phyloP scores from a whole-genome alignment of 1,140 invertebrate genomes.

The Atta texana region DNA sequence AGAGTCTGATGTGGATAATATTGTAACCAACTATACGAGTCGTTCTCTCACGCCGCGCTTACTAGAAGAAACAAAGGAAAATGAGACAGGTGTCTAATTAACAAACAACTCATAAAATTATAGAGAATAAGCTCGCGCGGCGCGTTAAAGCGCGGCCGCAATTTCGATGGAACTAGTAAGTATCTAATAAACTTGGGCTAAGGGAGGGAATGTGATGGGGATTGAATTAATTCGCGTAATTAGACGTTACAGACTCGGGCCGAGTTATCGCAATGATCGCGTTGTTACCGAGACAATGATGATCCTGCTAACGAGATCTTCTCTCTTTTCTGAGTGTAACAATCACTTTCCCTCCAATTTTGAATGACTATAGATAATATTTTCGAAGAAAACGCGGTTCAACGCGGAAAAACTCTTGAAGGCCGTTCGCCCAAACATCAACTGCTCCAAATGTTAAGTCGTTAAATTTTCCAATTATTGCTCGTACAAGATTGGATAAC shows the following conservation, averaged over 20 bases:
- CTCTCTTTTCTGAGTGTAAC: background rate
- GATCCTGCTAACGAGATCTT: constrained; percentile 19
- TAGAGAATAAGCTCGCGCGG: background rate
- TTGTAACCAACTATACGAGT: constrained; percentile 73
- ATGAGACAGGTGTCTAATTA: constrained; percentile 59
- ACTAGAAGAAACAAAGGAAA: constrained; percentile 81
- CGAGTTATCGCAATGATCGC: constrained; percentile 17
- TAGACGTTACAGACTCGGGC: background rate
- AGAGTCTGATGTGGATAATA: constrained; percentile 31
- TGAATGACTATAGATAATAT: too few species aligned
- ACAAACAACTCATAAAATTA: constrained; percentile 43
- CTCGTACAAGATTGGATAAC: background rate
- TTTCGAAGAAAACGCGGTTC: background rate
- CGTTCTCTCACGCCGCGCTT: constrained; percentile 63
- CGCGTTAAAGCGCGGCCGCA: constrained; percentile 25
- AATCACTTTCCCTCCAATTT: constrained; percentile 6
- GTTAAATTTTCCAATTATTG: background rate
- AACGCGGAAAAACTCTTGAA: background rate
- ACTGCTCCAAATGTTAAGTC: background rate
- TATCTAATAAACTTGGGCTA: background rate
- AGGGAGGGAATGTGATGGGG: background rate
- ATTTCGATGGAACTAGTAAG: constrained; percentile 3
- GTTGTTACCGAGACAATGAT: background rate
- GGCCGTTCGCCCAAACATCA: background rate
- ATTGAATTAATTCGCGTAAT: constrained; percentile 7